A percentile compares a stretch with the other conserved stretches of the same genome.
These are phyloP conservation scores for Saturnia japonica DNA, from an alignment of 2,888 invertebrate species.

Conservation along the genomic window DNA sequence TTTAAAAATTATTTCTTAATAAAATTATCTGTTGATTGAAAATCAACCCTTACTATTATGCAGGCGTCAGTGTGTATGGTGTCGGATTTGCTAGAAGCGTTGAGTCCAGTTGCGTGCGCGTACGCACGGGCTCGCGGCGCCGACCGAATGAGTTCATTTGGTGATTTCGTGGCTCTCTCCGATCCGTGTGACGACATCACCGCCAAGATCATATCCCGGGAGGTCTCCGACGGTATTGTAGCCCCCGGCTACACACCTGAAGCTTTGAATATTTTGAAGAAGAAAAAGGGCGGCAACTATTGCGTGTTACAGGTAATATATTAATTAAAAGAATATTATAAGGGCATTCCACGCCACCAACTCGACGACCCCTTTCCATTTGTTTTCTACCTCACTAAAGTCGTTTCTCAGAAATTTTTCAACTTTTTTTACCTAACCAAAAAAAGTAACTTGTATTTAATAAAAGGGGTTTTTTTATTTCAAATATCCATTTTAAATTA, in stretches of 20 bases:
- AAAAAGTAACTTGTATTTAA: no score
- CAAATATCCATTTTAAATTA: no score
- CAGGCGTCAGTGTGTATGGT: conserved; percentile 97
- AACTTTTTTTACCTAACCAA: no score
- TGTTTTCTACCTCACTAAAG: no score
- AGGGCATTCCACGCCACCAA: no score
- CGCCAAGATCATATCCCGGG: conserved; percentile 94
- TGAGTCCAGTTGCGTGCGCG: conserved; percentile 93
- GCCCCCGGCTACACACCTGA: conserved; percentile 94
- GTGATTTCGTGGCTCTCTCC: conserved; percentile 97
- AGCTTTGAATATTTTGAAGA: conserved; percentile 92
- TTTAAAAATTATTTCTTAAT: no score
- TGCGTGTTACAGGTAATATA: conserved; percentile 88
- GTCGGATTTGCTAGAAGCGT: conserved; percentile 86
- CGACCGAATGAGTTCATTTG: conserved; percentile 99
- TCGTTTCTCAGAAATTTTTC: no score
- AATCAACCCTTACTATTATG: no score
- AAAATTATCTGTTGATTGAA: no score
- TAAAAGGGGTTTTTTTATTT: no score
- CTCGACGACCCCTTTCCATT: no score
- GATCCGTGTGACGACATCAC: conserved; percentile 95
- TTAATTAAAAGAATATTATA: background rate
- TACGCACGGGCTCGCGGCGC: conserved; percentile 98
- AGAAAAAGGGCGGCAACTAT: conserved; percentile 97
- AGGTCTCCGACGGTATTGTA: conserved; percentile 99